Evolutionary conservation across 2,113 vertebrate genomes (phyloP).

Genomic region (Oceanites oceanicus): DNA sequence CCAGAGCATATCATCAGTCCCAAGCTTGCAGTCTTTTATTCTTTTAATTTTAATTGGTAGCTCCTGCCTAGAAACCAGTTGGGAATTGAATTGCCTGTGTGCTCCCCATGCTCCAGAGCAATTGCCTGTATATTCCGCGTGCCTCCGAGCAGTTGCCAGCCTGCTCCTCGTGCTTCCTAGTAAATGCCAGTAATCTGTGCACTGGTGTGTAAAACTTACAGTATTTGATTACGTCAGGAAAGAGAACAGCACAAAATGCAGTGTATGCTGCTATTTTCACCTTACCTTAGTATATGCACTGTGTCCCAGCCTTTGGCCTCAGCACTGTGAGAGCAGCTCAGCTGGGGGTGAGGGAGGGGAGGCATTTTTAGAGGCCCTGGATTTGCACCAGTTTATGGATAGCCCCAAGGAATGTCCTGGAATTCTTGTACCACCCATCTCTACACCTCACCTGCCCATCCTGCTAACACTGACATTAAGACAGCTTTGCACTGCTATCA

Average conservation of each 20-base stretch:
- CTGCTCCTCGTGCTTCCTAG: constrained; percentile 30
- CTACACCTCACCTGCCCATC: background rate
- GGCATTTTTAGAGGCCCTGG: background rate
- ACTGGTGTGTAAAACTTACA: constrained; percentile 33
- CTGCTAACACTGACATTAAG: background rate
- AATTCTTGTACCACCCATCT: background rate
- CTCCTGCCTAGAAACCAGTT: constrained; percentile 62
- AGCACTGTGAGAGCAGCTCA: background rate
- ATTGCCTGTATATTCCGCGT: constrained; percentile 25
- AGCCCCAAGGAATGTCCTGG: background rate
- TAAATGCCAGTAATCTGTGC: constrained; percentile 50
- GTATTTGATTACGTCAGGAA: constrained; percentile 7
- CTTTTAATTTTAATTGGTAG: constrained; percentile 70
- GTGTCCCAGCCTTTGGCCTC: background rate
- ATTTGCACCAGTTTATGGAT: background rate
- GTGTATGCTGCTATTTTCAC: background rate
- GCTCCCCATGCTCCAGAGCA: constrained; percentile 28
- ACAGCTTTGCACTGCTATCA: background rate
- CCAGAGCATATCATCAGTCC: constrained; percentile 45
- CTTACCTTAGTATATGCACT: background rate
- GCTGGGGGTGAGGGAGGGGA: background rate
- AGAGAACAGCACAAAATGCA: background rate
- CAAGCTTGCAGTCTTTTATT: constrained; percentile 44
- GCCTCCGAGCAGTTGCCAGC: constrained; percentile 47
- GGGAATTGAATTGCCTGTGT: constrained; percentile 55